These are phyloP conservation scores for Apis laboriosa DNA, from an alignment of 1,140 invertebrate species.

Conservation along the genomic window DNA sequence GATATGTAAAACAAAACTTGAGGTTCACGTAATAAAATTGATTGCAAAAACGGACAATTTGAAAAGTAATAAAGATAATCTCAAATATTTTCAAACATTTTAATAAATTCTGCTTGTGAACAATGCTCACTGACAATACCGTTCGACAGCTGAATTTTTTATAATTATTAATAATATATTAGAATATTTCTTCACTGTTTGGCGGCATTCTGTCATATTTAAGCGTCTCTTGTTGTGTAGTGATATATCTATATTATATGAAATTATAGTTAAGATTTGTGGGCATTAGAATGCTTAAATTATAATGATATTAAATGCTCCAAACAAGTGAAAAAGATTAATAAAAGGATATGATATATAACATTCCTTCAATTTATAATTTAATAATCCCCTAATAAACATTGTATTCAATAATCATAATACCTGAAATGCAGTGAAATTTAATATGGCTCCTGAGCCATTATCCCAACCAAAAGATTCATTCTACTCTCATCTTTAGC, in stretches of 20 bases:
- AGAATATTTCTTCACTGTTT: conserved; percentile 36
- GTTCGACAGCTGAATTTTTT: conserved; percentile 10
- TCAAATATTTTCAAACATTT: conserved; percentile 17
- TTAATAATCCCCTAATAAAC: conserved; percentile 46
- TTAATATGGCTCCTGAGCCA: conserved; percentile 46
- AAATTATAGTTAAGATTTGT: neutral
- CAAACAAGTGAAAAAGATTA: conserved; percentile 35
- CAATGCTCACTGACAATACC: neutral
- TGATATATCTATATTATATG: neutral
- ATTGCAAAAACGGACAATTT: conserved; percentile 36
- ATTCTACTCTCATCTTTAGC: conserved; percentile 61
- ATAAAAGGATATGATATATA: conserved; percentile 42
- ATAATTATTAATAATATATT: conserved; percentile 24
- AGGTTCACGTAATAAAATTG: conserved; percentile 53
- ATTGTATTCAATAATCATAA: conserved; percentile 53
- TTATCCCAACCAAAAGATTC: conserved; percentile 18
- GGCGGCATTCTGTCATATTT: neutral
- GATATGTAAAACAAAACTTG: conserved; percentile 4
- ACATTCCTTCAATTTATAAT: conserved; percentile 23
- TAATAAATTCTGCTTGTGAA: conserved; percentile 16
- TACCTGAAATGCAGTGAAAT: conserved; percentile 52
- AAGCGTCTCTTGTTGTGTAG: neutral
- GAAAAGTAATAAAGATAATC: conserved; percentile 28
- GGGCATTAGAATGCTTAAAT: conserved; percentile 4
- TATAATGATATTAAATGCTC: conserved; percentile 30